phyloP scores from a whole-genome alignment of 2,797 vertebrate species.

The Microchirus variegatus region DNA sequence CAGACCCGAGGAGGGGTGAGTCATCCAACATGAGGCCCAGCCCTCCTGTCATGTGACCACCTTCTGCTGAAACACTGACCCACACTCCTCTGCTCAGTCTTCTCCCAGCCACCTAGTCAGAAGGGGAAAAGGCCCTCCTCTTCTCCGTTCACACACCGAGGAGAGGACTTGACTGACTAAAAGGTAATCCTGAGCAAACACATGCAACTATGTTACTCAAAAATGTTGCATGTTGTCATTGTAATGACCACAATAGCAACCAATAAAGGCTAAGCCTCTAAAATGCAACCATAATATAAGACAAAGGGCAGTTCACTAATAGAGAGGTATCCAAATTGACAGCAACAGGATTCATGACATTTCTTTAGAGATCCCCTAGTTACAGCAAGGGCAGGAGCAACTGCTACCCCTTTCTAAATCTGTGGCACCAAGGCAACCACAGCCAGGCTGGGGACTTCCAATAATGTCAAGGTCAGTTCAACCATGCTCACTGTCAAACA shows the following conservation, averaged over 20 bases:
- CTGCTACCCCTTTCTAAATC: constrained; percentile 15
- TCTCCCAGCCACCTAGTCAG: constrained; percentile 14
- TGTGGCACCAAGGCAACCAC: constrained; percentile 54
- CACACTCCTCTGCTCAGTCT: constrained; percentile 39
- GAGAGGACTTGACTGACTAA: constrained; percentile 26
- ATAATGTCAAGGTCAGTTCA: constrained; percentile 68
- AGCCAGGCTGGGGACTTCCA: constrained; percentile 51
- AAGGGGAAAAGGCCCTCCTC: constrained; percentile 13
- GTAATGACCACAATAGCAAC: neutral
- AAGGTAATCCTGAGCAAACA: constrained; percentile 41
- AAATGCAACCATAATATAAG: neutral
- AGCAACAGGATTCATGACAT: constrained; percentile 56
- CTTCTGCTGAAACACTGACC: constrained; percentile 67
- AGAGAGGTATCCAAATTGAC: constrained; percentile 18
- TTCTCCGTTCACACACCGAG: constrained; percentile 21
- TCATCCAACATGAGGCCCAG: constrained; percentile 59
- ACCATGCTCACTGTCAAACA: constrained; percentile 32
- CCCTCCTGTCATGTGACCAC: constrained; percentile 69
- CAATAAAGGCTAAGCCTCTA: neutral
- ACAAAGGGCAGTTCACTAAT: neutral
- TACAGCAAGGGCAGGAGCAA: constrained; percentile 54
- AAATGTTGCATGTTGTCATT: too few relatives aligned
- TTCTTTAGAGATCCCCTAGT: constrained; percentile 57
- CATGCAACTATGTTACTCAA: constrained; percentile 9
- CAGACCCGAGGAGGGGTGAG: constrained; percentile 58